Conservation (phyloP, 2,888 invertebrate species). For the Drosophila birchii region DNA sequence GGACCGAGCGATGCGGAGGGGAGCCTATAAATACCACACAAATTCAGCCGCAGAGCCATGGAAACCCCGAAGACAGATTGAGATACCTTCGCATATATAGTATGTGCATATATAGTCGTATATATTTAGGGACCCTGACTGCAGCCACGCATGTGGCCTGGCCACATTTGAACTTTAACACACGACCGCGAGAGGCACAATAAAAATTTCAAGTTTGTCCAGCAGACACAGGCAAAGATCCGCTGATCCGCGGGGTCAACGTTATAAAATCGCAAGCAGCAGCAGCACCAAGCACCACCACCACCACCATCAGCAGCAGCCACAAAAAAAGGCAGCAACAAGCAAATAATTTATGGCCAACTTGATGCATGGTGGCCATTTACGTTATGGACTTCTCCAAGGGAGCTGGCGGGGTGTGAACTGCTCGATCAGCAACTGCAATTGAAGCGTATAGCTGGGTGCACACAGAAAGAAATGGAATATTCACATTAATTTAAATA, state of each 20-base stretch:
- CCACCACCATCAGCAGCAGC: slow-evolving; percentile 8
- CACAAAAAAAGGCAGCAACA: slow-evolving; percentile 59
- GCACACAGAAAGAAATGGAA: neutral
- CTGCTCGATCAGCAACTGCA: slow-evolving; percentile 72
- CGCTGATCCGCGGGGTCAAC: slow-evolving; percentile 73
- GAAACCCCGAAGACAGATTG: slow-evolving; percentile 62
- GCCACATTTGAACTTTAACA: slow-evolving; percentile 76
- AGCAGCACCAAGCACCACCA: slow-evolving; percentile 13
- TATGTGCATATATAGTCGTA: slow-evolving; percentile 22
- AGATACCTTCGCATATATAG: slow-evolving; percentile 67
- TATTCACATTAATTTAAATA: neutral
- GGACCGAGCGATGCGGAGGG: slow-evolving; percentile 21
- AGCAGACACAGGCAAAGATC: slow-evolving; percentile 52
- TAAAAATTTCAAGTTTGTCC: slow-evolving; percentile 75
- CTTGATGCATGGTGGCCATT: slow-evolving; percentile 74
- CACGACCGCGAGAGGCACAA: slow-evolving; percentile 63
- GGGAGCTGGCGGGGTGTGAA: slow-evolving; percentile 59
- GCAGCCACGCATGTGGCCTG: slow-evolving; percentile 67
- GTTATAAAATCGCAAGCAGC: slow-evolving; percentile 71
- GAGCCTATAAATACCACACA: slow-evolving; percentile 48
- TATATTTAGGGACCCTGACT: slow-evolving; percentile 44
- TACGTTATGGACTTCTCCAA: slow-evolving; percentile 68
- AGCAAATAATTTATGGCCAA: slow-evolving; percentile 79
- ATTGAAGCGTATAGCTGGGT: slow-evolving; percentile 17
- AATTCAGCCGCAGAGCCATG: slow-evolving; percentile 12